Evolutionary conservation across 1,140 invertebrate species (phyloP), one percentile per base, ranked within the genome.

Genomic region (Zelostemma sp.): DNA sequence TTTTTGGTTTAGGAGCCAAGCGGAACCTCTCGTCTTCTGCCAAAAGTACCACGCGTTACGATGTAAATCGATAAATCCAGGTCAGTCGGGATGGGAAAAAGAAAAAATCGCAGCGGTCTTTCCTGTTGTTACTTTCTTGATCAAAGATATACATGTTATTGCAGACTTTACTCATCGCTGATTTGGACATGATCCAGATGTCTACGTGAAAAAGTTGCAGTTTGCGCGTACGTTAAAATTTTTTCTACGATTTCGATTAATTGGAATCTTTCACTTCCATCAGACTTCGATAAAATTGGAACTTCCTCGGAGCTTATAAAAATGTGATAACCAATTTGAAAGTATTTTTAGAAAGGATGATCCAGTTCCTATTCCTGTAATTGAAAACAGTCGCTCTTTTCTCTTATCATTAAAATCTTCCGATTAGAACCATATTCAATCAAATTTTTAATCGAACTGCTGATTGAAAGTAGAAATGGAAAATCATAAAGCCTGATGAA

Each of bases 31-130:
- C 41, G 41, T 17, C 6, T 18, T 43, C 15, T 43, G 41, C 41
- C 41, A 43, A 43, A 17, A 43, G 3, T 15, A 43, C 11, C 6
- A 43, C 17, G 41, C 41, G 16, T 43, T 43, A 11, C 41, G 17
- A 43, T 43, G 14, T 43, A 43, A 43, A 43, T 43, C 41, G 17
- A 43, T 43, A 43, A 43, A 43, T 43, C 41, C 16, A 43, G 41
- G 41, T 43, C 41, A 18, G 41, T 17, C 6, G 41, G 17, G 16
- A 18, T 16, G 14, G 15, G 14, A 18, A 8, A 43, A 43, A 43
- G 14, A 14, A 43, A 43, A 8, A 17, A 43, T 17, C 14, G 11
- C 6, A 16, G 14, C 17, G 33, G 33, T 18, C 16, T 43, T 43
- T 43, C 6, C 16, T 43, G 12, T 43, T 43, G 41, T 43, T 43